Conservation (phyloP, 2,113 vertebrate genomes). For the Promerops cafer region DNA sequence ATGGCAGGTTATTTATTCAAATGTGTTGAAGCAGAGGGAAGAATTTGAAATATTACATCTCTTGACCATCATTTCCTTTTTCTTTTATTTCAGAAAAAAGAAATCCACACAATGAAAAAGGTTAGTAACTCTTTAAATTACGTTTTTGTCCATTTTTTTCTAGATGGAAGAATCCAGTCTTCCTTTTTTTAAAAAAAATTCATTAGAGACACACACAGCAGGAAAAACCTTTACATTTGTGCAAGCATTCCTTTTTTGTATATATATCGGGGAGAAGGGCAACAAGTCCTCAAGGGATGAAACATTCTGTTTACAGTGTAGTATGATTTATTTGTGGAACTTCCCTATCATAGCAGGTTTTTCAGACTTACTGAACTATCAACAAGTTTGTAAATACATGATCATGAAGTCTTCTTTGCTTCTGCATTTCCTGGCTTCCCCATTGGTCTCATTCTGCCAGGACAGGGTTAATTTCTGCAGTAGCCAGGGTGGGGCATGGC, state of each 20-base stretch:
- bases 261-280: not conserved
- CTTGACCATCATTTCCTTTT: conserved; percentile 34
- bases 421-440: not conserved
- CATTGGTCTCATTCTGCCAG: not conserved
- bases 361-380: not conserved
- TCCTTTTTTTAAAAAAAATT: not conserved
- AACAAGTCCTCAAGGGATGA: not conserved
- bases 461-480: not conserved
- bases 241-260: not conserved
- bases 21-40: not conserved
- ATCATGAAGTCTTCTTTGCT: not conserved
- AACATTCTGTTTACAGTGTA: not conserved
- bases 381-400: not conserved
- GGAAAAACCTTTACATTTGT: not conserved
- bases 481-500: not conserved
- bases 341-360: not conserved
- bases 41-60: not conserved
- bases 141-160: not conserved
- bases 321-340: not conserved
- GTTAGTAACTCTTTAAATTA: conserved; percentile 51
- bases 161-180: not conserved
- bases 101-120: conserved; percentile 70
- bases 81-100: conserved; percentile 67
- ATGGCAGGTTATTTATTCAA: not conserved
- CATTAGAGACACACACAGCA: not conserved